Conservation (phyloP, 2,888 invertebrate genomes). For the Enchytraeus crypticus region DNA sequence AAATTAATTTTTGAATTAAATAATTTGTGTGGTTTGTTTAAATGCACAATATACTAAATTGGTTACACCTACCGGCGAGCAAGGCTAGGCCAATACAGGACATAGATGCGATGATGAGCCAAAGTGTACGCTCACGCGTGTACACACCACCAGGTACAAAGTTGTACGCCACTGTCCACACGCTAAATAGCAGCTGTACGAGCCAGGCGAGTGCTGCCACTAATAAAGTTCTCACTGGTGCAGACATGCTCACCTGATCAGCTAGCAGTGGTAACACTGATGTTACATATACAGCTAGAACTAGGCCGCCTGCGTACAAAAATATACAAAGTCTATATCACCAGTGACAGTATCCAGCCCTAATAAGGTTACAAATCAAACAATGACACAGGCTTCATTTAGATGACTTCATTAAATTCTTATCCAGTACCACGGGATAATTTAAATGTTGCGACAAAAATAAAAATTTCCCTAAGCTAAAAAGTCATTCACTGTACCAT, state of each 20-base stretch:
- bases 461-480: no score
- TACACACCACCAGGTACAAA: conserved; percentile 49
- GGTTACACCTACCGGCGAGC: conserved; percentile 29
- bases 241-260: conserved; percentile 34
- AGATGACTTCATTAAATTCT: no score
- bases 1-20: neutral
- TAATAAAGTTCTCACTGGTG: conserved; percentile 33
- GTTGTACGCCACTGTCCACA: conserved; percentile 50
- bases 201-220: conserved; percentile 40
- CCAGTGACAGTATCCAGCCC: no score
- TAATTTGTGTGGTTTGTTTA: neutral
- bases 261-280: conserved; percentile 44
- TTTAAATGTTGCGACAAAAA: no score
- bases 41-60: neutral
- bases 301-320: conserved; percentile 35
- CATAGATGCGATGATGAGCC: conserved; percentile 36
- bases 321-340: no score
- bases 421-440: no score
- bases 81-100: conserved; percentile 33
- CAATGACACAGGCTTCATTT: no score
- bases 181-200: conserved; percentile 42
- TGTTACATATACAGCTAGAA: conserved; percentile 39
- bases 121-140: conserved; percentile 46
- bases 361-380: no score
- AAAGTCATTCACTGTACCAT: no score